Percentiles rank a stretch among this genome's conserved stretches.
Evolutionary conservation across 2,113 vertebrate genomes (phyloP).

Genomic region (Nyctibius bracteatus): DNA sequence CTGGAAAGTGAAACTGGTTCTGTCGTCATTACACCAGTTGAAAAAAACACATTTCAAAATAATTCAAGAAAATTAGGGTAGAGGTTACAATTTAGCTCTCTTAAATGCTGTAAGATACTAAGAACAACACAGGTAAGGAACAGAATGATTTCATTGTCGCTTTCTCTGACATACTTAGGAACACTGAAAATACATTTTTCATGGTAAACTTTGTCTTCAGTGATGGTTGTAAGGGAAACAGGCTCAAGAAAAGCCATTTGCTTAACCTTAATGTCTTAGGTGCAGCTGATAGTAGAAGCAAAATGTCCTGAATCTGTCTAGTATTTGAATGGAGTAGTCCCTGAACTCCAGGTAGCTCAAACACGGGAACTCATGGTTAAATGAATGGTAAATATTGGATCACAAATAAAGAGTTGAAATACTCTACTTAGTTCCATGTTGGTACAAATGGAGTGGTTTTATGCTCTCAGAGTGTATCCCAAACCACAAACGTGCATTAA

Average conservation of each 20-base stretch:
- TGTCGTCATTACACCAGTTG: neutral
- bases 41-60: neutral
- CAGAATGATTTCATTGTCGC: neutral
- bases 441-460: neutral
- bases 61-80: neutral
- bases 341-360: neutral
- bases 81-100: neutral
- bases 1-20: neutral
- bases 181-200: neutral
- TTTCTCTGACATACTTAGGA: neutral
- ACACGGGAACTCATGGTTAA: neutral
- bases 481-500: neutral
- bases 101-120: neutral
- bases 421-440: neutral
- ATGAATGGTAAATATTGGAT: neutral
- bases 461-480: neutral
- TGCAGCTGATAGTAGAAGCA: neutral
- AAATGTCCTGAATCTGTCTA: neutral
- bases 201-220: neutral
- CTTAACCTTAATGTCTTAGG: neutral
- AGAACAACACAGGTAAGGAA: neutral
- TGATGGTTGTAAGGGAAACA: neutral
- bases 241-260: neutral
- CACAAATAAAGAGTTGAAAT: neutral
- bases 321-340: neutral